Evolutionary conservation across 2,113 vertebrate genomes (phyloP).

Genomic region (Myrmophylax atrothorax): DNA sequence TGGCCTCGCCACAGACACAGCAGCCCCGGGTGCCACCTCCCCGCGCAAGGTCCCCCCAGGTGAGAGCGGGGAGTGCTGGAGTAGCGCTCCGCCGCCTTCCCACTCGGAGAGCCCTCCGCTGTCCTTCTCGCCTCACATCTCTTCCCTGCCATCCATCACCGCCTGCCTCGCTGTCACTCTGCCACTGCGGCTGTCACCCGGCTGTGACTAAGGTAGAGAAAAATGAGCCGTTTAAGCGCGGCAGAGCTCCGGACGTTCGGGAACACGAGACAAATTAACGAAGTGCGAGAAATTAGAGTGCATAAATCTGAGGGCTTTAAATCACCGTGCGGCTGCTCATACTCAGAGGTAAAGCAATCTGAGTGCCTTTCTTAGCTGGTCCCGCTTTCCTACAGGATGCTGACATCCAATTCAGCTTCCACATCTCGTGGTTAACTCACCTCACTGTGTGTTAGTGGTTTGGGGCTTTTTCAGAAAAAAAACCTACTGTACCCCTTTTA

Average conservation of each 20-base stretch:
- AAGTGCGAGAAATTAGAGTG: constrained; percentile 20
- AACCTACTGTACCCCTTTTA: fast-evolving
- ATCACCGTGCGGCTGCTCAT: background rate
- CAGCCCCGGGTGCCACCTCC: fast-evolving
- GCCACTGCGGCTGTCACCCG: background rate
- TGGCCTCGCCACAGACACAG: fast-evolving
- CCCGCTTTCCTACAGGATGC: fast-evolving
- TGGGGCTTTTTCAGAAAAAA: background rate
- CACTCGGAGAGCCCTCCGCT: background rate
- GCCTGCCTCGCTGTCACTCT: background rate
- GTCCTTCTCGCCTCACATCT: background rate
- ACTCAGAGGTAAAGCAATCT: background rate
- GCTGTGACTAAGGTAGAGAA: background rate
- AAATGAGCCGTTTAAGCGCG: background rate
- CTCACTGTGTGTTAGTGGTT: background rate
- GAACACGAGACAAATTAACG: background rate
- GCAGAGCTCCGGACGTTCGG: background rate
- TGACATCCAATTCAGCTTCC: background rate
- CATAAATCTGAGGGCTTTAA: constrained; percentile 23
- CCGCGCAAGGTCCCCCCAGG: background rate
- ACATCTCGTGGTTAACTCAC: background rate
- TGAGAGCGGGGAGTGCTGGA: background rate
- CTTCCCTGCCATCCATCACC: background rate
- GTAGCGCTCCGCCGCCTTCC: background rate
- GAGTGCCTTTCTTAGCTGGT: fast-evolving